Conservation (phyloP, 2,113 vertebrate species). For the Seriola dumerili region DNA sequence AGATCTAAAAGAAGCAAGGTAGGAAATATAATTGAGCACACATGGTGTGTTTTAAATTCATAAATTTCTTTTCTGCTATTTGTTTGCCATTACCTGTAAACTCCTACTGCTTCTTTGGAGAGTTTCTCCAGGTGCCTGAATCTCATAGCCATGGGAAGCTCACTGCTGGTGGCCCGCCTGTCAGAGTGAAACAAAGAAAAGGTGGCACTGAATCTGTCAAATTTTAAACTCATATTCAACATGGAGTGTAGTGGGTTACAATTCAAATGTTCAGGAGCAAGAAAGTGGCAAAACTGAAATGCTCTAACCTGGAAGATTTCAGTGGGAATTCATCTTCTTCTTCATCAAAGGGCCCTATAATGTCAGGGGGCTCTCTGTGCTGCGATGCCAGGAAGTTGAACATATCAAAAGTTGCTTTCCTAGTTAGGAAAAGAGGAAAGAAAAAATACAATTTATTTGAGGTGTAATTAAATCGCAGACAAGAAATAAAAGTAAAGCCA, state of each 20-base stretch:
- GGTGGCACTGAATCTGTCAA: background rate
- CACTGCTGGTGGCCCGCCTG: slow-evolving; percentile 91
- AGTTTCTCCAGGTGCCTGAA: slow-evolving; percentile 93
- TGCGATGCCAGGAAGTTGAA: slow-evolving; percentile 95
- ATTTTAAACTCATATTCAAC: background rate
- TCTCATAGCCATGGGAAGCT: slow-evolving; percentile 95
- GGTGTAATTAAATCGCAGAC: background rate
- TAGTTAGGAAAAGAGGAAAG: slow-evolving; percentile 52
- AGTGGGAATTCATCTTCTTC: slow-evolving; percentile 93
- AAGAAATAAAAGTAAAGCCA: background rate
- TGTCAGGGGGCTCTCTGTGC: slow-evolving; percentile 89
- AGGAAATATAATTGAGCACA: background rate
- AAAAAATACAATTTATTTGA: background rate
- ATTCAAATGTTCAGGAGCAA: background rate
- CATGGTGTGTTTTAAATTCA: background rate
- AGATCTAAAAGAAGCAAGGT: slow-evolving; percentile 79
- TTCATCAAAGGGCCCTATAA: slow-evolving; percentile 85
- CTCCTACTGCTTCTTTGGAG: slow-evolving; percentile 94
- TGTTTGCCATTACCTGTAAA: slow-evolving; percentile 87
- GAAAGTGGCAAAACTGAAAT: background rate
- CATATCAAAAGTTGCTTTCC: slow-evolving; percentile 95
- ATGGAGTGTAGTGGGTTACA: background rate
- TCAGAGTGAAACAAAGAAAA: background rate
- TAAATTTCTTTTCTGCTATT: background rate
- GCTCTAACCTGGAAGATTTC: slow-evolving; percentile 89